These are phyloP conservation scores for Fringilla coelebs DNA, from an alignment of 2,797 vertebrate genomes.

Conservation along the genomic window DNA sequence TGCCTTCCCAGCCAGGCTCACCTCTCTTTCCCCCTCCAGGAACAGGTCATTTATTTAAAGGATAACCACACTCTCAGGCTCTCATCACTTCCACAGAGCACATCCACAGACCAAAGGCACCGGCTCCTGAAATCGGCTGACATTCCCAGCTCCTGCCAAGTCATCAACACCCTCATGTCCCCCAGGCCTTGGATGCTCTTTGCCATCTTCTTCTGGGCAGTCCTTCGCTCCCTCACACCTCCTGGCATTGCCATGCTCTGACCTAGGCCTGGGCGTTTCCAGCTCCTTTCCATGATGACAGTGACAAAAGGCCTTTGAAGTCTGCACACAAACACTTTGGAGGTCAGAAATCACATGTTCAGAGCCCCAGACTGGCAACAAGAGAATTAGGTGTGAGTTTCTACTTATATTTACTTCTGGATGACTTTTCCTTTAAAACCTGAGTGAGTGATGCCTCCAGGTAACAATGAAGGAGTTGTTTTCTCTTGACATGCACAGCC, in stretches of 20 bases:
- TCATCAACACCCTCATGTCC: background rate
- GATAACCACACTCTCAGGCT: background rate
- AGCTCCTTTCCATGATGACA: background rate
- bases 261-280: rapidly evolving
- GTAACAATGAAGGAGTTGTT: background rate
- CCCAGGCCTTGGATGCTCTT: background rate
- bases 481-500: background rate
- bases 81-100: background rate
- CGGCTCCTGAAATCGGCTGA: background rate
- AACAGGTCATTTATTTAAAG: background rate
- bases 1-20: background rate
- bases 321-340: background rate
- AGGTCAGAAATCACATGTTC: background rate
- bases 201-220: background rate
- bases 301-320: background rate
- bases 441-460: background rate
- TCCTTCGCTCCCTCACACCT: background rate
- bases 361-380: background rate
- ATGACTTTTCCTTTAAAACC: background rate
- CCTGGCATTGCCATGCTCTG: background rate
- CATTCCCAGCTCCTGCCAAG: background rate
- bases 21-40: background rate
- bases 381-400: background rate
- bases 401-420: background rate
- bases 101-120: background rate